Conservation (phyloP, 2,888 invertebrate species). For the Norana najaformis region DNA sequence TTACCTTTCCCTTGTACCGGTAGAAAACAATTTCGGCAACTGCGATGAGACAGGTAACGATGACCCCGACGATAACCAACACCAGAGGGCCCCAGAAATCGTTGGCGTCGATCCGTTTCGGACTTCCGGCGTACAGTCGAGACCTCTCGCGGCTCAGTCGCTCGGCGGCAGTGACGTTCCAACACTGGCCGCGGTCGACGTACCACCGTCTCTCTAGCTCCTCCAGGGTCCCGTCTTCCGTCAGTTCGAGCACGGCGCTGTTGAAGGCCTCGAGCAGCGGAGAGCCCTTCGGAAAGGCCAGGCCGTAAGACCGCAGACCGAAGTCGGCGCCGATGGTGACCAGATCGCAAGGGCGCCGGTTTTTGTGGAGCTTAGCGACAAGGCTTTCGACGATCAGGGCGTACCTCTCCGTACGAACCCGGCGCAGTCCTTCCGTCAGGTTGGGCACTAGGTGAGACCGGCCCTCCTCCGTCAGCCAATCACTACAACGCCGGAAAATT, state of each 20-base stretch:
- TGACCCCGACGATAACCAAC: conserved; percentile 27
- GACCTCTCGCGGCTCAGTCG: not conserved
- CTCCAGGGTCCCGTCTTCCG: conserved; percentile 30
- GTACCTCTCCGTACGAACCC: conserved; percentile 16
- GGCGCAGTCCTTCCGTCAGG: conserved; percentile 17
- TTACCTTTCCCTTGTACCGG: conserved; percentile 27
- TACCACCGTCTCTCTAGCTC: conserved; percentile 30
- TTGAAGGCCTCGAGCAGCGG: conserved; percentile 22
- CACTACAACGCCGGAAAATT: conserved; percentile 21
- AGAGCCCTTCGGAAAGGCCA: conserved; percentile 28
- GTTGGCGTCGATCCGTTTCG: conserved; percentile 19
- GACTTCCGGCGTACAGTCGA: not conserved
- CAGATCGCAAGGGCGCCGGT: conserved; percentile 31
- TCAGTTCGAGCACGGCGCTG: conserved; percentile 18
- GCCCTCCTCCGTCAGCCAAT: not conserved
- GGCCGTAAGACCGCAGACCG: conserved; percentile 30
- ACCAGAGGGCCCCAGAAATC: conserved; percentile 26
- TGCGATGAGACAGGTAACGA: conserved; percentile 24
- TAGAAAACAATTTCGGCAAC: conserved; percentile 21
- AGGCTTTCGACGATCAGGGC: conserved; percentile 26
- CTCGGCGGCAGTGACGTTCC: conserved; percentile 24
- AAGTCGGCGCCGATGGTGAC: conserved; percentile 19
- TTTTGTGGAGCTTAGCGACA: conserved; percentile 20
- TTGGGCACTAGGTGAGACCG: not conserved
- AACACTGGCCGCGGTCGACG: conserved; percentile 29